Conservation (phyloP, 2,797 vertebrate species). For the Coregonus suidteri region DNA sequence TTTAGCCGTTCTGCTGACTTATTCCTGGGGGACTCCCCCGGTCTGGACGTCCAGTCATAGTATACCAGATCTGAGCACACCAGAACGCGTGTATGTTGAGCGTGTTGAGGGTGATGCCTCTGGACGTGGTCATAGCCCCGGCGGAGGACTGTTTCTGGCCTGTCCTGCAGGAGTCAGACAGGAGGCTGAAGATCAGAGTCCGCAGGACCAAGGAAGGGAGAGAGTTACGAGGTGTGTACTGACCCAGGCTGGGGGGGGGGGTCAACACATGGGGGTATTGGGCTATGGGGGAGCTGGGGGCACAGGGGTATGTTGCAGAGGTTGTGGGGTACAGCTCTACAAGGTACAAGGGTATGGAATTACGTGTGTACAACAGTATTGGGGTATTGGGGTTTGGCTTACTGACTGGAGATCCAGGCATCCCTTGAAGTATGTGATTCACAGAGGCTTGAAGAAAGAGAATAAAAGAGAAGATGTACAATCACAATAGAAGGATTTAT, state of each 20-base stretch:
- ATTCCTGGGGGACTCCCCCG: constrained; percentile 11
- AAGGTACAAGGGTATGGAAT: too few species aligned
- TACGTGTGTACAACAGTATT: too few species aligned
- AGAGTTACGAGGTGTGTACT: constrained; percentile 86
- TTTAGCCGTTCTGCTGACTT: background rate
- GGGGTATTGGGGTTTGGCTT: too few species aligned
- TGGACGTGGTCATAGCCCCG: constrained; percentile 84
- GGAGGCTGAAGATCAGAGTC: constrained; percentile 92
- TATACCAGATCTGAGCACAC: constrained; percentile 28
- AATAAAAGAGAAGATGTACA: too few species aligned
- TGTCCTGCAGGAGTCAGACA: constrained; percentile 81
- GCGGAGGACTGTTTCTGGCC: constrained; percentile 85
- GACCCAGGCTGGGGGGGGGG: background rate
- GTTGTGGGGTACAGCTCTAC: too few species aligned
- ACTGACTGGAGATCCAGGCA: too few species aligned
- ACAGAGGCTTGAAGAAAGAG: too few species aligned
- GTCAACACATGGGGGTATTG: too few species aligned
- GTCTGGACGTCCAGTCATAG: constrained; percentile 28
- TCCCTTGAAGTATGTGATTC: too few species aligned
- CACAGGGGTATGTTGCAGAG: too few species aligned
- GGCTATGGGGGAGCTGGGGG: too few species aligned
- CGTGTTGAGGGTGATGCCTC: constrained; percentile 76
- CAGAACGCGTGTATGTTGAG: constrained; percentile 26
- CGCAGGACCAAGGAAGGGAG: constrained; percentile 88
- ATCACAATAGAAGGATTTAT: too few species aligned